phyloP scores from a whole-genome alignment of 2,888 invertebrate genomes.

The Crioceris asparagi region DNA sequence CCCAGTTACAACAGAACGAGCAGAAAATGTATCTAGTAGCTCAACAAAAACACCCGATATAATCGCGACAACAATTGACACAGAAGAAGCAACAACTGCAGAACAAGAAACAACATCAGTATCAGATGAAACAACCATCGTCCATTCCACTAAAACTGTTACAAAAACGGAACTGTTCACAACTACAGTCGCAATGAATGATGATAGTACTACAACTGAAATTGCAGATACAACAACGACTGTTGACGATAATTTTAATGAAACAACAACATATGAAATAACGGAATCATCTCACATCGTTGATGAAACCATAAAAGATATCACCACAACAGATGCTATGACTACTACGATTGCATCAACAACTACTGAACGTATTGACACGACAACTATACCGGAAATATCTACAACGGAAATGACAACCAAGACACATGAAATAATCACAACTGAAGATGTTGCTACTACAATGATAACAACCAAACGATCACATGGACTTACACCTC shows the following conservation, averaged over 20 bases:
- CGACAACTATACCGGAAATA: background rate
- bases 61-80: background rate
- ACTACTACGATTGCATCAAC: constrained; percentile 16
- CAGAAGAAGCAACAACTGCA: constrained; percentile 7
- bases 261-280: too few relatives aligned
- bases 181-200: constrained; percentile 14
- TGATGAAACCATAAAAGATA: too few relatives aligned
- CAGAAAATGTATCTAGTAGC: background rate
- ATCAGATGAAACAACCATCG: constrained; percentile 9
- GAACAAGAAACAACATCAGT: constrained; percentile 5
- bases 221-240: constrained; percentile 1
- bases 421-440: too few relatives aligned
- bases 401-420: background rate
- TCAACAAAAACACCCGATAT: background rate
- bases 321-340: constrained; percentile 3
- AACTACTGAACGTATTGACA: constrained; percentile 14
- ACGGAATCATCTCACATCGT: too few relatives aligned
- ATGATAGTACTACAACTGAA: constrained; percentile 16
- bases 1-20: too few relatives aligned
- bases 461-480: constrained; percentile 7
- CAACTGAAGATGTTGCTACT: constrained; percentile 5
- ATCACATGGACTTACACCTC: too few relatives aligned
- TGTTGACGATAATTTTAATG: too few relatives aligned
- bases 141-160: constrained; percentile 4
- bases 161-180: constrained; percentile 9